A percentile compares a stretch with the other conserved stretches of the same genome.
Conservation (phyloP, 2,888 invertebrate genomes). For the Drosophila conformis region DNA sequence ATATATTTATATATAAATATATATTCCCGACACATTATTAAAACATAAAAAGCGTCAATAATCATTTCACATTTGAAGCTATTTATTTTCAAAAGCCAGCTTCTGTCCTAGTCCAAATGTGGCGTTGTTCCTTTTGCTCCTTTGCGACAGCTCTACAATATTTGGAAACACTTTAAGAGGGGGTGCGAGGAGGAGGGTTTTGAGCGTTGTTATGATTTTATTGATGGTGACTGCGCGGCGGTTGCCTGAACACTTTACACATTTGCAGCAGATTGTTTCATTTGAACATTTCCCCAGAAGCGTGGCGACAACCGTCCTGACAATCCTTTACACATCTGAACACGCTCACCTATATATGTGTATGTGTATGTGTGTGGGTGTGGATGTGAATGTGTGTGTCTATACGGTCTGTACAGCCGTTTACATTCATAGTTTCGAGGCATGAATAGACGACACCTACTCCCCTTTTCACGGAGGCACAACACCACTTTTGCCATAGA, state of each 20-base stretch:
- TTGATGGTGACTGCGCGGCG: slow-evolving; percentile 54
- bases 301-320: slow-evolving; percentile 56
- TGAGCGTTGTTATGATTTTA: slow-evolving; percentile 65
- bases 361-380: neutral
- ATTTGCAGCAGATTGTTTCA: slow-evolving; percentile 75
- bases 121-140: slow-evolving; percentile 34
- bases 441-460: slow-evolving; percentile 19
- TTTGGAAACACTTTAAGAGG: slow-evolving; percentile 52
- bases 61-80: slow-evolving; percentile 76
- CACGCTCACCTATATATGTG: slow-evolving; percentile 24
- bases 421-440: slow-evolving; percentile 22
- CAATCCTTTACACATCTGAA: slow-evolving; percentile 74
- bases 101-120: slow-evolving; percentile 23
- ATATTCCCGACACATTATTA: slow-evolving; percentile 76
- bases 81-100: slow-evolving; percentile 67
- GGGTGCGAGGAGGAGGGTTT: slow-evolving; percentile 25
- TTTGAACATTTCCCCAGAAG: slow-evolving; percentile 73
- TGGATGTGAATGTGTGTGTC: slow-evolving; percentile 18
- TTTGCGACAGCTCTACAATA: slow-evolving; percentile 46
- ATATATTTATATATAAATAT: slow-evolving; percentile 30
- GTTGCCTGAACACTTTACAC: slow-evolving; percentile 72
- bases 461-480: neutral
- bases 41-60: slow-evolving; percentile 81
- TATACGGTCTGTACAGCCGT: neutral
- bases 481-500: slow-evolving; percentile 28